phyloP scores from a whole-genome alignment of 2,797 vertebrate genomes.

The Tokudaia tokunoshimensis region DNA sequence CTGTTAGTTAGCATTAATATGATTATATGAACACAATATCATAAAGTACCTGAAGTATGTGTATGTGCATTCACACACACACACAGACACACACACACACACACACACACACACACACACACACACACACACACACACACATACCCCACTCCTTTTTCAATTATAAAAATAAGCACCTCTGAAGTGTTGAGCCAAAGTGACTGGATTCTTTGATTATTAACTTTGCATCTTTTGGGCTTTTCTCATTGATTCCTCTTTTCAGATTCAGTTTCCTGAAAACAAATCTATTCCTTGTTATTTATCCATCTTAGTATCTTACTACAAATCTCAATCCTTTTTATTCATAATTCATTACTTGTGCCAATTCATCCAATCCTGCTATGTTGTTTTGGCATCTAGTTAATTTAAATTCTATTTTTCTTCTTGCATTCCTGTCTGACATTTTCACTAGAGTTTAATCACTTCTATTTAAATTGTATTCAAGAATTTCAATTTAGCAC shows the following conservation, averaged over 20 bases:
- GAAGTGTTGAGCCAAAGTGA: background rate
- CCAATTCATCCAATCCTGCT: too few relatives aligned
- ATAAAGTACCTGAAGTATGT: background rate
- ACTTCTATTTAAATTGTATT: background rate
- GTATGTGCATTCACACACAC: background rate
- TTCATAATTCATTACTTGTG: background rate
- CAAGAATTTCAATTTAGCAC: background rate
- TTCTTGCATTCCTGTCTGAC: rapidly evolving
- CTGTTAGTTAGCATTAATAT: background rate
- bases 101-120: background rate
- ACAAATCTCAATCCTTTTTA: background rate
- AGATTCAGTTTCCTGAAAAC: background rate
- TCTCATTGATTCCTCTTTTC: background rate
- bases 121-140: background rate
- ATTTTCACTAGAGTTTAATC: background rate
- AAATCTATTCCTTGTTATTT: rapidly evolving
- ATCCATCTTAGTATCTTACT: background rate
- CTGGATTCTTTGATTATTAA: background rate
- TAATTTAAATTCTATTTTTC: background rate
- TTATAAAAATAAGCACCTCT: background rate
- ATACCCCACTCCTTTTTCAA: background rate
- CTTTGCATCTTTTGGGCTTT: background rate
- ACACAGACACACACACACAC: too few relatives aligned
- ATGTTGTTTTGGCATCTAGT: background rate
- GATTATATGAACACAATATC: background rate